phyloP scores from a whole-genome alignment of 1,140 invertebrate genomes.

The Drosophila kepulauana region DNA sequence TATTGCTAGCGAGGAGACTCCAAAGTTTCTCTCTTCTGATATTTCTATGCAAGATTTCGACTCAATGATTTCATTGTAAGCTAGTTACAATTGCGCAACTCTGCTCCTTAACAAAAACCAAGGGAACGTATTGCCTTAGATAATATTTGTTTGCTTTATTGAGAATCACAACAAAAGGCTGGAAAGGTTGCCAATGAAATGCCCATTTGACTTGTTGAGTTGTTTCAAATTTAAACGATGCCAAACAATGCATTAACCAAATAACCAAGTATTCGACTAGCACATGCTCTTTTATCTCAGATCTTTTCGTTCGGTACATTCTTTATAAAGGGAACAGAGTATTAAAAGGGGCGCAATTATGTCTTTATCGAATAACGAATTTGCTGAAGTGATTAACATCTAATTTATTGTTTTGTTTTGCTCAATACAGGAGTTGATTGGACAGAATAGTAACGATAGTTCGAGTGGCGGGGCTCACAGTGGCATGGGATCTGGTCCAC shows the following conservation, averaged over 20 bases:
- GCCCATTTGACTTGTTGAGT: not conserved
- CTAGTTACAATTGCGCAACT: conserved; percentile 59
- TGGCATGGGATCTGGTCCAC: conserved; percentile 91
- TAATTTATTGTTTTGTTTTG: conserved; percentile 52
- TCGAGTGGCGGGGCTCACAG: conserved; percentile 88
- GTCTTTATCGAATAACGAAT: not conserved
- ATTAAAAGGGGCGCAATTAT: not conserved
- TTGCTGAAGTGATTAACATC: not conserved
- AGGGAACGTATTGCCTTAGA: conserved; percentile 2
- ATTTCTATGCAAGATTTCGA: conserved; percentile 47
- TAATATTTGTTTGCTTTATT: conserved; percentile 23
- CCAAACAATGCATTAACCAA: not conserved
- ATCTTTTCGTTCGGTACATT: not conserved
- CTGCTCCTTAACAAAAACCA: conserved; percentile 7
- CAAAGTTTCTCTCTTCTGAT: conserved; percentile 20
- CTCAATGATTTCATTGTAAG: conserved; percentile 61
- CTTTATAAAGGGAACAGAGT: not conserved
- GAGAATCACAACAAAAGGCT: not conserved
- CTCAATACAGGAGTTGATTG: conserved; percentile 91
- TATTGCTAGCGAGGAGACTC: conserved; percentile 45
- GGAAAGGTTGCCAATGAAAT: conserved; percentile 4
- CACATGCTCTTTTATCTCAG: not conserved
- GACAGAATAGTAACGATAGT: conserved; percentile 93
- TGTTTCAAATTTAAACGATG: not conserved
- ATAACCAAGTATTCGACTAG: not conserved